Base-by-base conservation (phyloP, 2,113 vertebrate genomes). In the Macquaria australasica region DNA sequence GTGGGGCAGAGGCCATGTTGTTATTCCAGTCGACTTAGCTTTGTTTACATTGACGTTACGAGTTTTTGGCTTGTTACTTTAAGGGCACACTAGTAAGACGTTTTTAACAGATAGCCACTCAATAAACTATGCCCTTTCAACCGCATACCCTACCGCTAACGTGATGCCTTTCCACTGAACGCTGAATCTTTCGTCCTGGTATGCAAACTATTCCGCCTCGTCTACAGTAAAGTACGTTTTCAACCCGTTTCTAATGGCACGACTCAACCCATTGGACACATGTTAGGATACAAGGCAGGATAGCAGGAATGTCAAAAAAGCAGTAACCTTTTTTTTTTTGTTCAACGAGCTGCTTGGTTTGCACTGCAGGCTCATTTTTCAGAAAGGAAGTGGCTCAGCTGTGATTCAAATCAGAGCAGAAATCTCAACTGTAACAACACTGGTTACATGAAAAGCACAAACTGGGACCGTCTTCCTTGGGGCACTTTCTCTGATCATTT, bases 1-100 rank as follows among this genome's bases (percentile, higher is more conserved):
- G 1, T 43, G 68, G 83, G 83, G 77, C 84, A 88, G 81, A 82
- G 85, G 87, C 91, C 91, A 69, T 86, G 87, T 85, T 86, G 73
- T 58, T 73, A 45, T 82, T 67, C 77, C 80, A 25, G 75, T 37
- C 58, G 12, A 45, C 77, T 37, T 10, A 85, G 51, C 87, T 83
- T 86, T 88, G 82, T 91, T 91, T 89, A 87, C 79, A 21, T 67
- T 4, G 15, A 87, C 79, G 16, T 67, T 3, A 20, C 41, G 85
- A 68, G 86, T 89, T 85, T 68, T 8, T 4, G n/a, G 21, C 10
- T 1, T 41, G 37, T n/a, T 16, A 10, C 50, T 60, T 37, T 23
- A 1, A 31, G 14, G 25, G 1, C 8, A 43, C 31, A 4, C 18
- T 28, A 0, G 50, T 59, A 9, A 28, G 68, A 34, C 15, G 18